phyloP scores from a whole-genome alignment of 2,888 invertebrate genomes.

The Mamestra brassicae region DNA sequence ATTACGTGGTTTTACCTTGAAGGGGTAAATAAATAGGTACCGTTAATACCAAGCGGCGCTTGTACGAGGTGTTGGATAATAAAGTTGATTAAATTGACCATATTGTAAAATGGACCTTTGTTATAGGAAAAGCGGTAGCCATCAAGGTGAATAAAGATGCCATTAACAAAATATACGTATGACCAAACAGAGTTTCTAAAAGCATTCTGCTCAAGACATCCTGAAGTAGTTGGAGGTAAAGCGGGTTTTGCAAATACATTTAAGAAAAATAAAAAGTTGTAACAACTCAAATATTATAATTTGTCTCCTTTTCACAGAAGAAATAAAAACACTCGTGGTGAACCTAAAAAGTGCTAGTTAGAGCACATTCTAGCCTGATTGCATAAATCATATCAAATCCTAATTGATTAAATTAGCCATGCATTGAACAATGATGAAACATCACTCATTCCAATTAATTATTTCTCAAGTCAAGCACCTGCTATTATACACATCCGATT shows the following conservation, averaged over 20 bases:
- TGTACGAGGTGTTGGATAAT: constrained; percentile 27
- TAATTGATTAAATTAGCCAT: not conserved
- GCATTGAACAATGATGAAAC: not conserved
- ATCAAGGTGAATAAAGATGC: not conserved
- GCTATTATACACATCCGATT: not conserved
- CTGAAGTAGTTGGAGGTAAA: not conserved
- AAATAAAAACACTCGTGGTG: not conserved
- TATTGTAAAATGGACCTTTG: not conserved
- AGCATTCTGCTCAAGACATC: not conserved
- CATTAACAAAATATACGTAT: not conserved
- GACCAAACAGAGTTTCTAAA: too few relatives aligned
- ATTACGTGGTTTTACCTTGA: constrained; percentile 51
- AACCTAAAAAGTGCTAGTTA: not conserved
- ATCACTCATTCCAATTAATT: not conserved
- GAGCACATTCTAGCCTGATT: not conserved
- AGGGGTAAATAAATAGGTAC: constrained; percentile 36
- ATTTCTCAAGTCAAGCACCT: constrained; percentile 14
- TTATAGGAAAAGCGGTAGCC: not conserved
- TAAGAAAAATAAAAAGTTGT: not conserved
- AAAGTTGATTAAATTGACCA: constrained; percentile 27
- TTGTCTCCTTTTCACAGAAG: not conserved
- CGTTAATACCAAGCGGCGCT: constrained; percentile 18
- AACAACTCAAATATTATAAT: not conserved
- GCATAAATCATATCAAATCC: not conserved
- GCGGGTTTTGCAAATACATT: not conserved